A percentile compares a stretch with the other conserved stretches of the same genome.
phyloP scores from a whole-genome alignment of 2,113 vertebrate species.

The Cromileptes altivelis region DNA sequence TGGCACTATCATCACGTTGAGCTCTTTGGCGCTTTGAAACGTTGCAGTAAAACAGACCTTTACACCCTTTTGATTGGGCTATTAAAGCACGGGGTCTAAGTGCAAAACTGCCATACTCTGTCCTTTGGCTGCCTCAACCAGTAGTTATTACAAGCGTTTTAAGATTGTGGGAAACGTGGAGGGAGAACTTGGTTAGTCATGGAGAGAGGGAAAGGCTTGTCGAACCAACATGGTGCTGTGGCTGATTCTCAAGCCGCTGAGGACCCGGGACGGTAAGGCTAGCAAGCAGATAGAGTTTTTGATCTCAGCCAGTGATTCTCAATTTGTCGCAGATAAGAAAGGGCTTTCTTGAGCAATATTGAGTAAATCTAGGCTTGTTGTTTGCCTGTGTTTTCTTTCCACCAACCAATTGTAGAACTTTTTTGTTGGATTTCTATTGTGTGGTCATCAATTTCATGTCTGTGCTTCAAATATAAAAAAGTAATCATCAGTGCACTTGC shows the following conservation, averaged over 20 bases:
- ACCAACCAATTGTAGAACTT: neutral
- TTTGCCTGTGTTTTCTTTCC: neutral
- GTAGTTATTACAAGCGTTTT: neutral
- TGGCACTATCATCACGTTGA: slow-evolving; percentile 6
- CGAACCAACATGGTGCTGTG: neutral
- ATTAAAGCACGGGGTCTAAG: slow-evolving; percentile 21
- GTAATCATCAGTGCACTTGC: neutral
- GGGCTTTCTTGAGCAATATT: neutral
- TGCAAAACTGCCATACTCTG: slow-evolving; percentile 10
- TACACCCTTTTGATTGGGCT: slow-evolving; percentile 57
- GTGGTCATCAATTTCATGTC: neutral
- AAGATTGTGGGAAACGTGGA: neutral
- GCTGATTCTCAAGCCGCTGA: neutral
- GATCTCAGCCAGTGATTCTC: neutral
- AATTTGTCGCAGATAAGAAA: neutral
- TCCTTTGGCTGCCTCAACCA: neutral
- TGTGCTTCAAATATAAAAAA: neutral
- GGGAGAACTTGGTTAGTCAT: slow-evolving; percentile 39
- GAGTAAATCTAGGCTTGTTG: neutral
- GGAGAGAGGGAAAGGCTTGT: slow-evolving; percentile 57
- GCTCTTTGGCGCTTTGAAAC: neutral
- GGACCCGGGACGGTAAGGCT: slow-evolving; percentile 58
- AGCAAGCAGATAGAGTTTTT: neutral
- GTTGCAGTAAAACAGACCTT: slow-evolving; percentile 80
- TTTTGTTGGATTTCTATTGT: neutral